Conservation (phyloP, 2,797 vertebrate genomes). For the Poecilia wingei region DNA sequence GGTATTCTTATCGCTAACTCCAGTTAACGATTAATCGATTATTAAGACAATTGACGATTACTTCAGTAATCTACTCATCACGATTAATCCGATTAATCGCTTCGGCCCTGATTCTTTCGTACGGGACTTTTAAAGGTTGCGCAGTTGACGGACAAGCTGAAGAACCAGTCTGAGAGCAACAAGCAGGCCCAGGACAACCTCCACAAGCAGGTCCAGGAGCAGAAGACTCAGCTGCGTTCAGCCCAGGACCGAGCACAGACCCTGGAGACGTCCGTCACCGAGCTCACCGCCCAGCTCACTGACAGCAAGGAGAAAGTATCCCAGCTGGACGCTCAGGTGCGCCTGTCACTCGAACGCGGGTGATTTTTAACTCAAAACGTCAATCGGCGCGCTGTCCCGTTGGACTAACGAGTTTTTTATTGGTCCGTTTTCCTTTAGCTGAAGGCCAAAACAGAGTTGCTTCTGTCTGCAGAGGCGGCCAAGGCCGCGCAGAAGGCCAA, state of each 20-base stretch:
- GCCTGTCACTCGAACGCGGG: neutral
- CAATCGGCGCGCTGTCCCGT: neutral
- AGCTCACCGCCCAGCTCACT: constrained; percentile 88
- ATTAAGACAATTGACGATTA: no score
- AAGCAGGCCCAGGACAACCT: constrained; percentile 98
- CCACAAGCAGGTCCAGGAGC: constrained; percentile 96
- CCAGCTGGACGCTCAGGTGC: constrained; percentile 94
- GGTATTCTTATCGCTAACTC: no score
- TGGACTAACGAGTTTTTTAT: neutral
- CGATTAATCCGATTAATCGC: no score
- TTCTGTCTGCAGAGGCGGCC: constrained; percentile 94
- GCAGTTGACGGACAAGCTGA: constrained; percentile 93
- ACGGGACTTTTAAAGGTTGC: constrained; percentile 80
- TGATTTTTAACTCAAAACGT: neutral
- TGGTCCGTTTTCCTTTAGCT: constrained; percentile 77
- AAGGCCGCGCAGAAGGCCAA: constrained; percentile 94
- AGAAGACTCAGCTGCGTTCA: constrained; percentile 90
- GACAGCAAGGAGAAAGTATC: constrained; percentile 93
- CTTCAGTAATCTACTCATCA: no score
- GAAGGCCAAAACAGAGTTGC: constrained; percentile 96
- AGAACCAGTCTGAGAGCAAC: constrained; percentile 98
- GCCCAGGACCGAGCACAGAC: constrained; percentile 91
- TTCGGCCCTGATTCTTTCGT: neutral
- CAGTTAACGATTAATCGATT: no score
- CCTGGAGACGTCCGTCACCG: constrained; percentile 85